Evolutionary conservation across 2,113 vertebrate species (phyloP), one percentile per base, ranked within the genome.

Genomic region (Bufo gargarizans): DNA sequence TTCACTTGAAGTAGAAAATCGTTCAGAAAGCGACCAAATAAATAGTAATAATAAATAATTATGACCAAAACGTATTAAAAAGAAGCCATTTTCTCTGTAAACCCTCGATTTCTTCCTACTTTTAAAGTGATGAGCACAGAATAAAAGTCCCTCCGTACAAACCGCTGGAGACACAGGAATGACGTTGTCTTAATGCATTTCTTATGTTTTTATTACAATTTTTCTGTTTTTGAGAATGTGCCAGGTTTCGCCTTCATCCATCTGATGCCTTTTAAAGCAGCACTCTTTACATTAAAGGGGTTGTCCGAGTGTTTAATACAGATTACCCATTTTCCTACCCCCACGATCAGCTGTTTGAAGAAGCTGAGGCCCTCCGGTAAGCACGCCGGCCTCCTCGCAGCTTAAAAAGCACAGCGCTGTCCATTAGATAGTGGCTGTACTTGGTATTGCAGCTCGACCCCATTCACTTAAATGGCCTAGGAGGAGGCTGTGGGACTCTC

Each of bases 171-270:
- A 83, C 45, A 33, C n/a, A 67, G 87, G 69, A 83, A 67, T 84
- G 43, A 69, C 33, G 71, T 53, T 22, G 58, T 79, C 13, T 79
- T 55, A 50, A 22, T 83, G 20, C 19, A 88, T 84, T 77, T 67
- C n/a, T 77, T 45, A 17, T 47, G 90, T 87, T 88, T 91, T 81
- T 91, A 90, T 91, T 90, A n/a, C 5, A 71, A 85, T 0, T 53
- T 86, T 82, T 90, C 89, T 92, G 90, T 91, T 89, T 91, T 49
- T 74, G 90, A 92, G 91, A 92, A 90, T 90, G 91, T 91, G 91
- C 88, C 89, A 85, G 87, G 88, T 91, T 93, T 76, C 22, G 47
- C 65, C 63, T 22, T 72, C n/a, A 14, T 50, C 58, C 89, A 92
- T 72, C 49, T 14, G 65, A 87, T 80, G 86, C 85, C 85, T 82